phyloP scores from a whole-genome alignment of 2,113 vertebrate species.

The Uria lomvia region DNA sequence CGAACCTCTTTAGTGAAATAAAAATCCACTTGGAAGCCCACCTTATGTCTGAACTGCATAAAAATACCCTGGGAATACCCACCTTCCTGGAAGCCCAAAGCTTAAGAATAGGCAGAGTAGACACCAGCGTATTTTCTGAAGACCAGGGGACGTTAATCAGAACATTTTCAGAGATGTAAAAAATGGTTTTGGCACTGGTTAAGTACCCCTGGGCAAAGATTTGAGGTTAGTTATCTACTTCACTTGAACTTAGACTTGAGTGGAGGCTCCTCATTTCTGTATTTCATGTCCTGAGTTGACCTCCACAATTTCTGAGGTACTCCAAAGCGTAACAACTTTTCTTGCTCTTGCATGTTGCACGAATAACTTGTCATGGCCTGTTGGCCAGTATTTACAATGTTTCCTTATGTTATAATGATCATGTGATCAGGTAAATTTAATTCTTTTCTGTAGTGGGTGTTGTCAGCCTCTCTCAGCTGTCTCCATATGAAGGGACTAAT shows the following conservation, averaged over 20 bases:
- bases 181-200: background rate
- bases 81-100: background rate
- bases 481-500: background rate
- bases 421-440: background rate
- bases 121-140: background rate
- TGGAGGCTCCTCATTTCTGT: background rate
- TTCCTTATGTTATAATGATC: background rate
- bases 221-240: conserved; percentile 14
- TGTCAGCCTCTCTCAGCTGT: background rate
- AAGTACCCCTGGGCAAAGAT: background rate
- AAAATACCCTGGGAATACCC: background rate
- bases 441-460: background rate
- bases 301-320: background rate
- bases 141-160: background rate
- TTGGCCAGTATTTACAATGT: background rate
- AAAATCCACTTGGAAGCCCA: background rate
- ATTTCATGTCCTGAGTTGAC: conserved; percentile 38
- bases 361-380: conserved; percentile 1
- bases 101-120: background rate
- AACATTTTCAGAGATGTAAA: background rate
- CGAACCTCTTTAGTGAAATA: background rate
- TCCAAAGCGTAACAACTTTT: background rate
- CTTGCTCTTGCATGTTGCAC: background rate
- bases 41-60: background rate
- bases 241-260: background rate